phyloP scores from a whole-genome alignment of 2,113 vertebrate genomes.

The Platanista minor region DNA sequence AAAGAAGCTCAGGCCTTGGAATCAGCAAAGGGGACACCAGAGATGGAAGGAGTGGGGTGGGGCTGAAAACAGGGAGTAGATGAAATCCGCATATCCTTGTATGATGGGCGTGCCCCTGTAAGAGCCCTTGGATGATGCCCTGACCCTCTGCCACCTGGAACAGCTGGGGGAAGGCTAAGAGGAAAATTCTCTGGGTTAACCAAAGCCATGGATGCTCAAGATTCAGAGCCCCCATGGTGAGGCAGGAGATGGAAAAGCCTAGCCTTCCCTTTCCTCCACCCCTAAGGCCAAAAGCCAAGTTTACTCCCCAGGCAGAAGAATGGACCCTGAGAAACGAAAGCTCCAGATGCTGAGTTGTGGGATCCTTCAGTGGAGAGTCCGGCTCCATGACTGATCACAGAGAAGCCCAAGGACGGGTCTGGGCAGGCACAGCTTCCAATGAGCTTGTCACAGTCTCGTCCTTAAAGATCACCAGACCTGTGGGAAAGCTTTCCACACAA shows the following conservation, averaged over 20 bases:
- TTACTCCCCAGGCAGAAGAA: neutral
- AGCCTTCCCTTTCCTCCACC: neutral
- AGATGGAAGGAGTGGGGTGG: rapidly evolving
- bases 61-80: too few species aligned
- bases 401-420: neutral
- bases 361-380: too few species aligned
- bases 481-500: neutral
- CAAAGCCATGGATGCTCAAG: rapidly evolving
- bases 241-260: neutral
- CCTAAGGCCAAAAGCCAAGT: neutral
- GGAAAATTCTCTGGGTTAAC: neutral
- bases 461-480: neutral
- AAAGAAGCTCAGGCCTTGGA: neutral
- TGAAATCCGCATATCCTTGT: rapidly evolving
- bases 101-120: too few species aligned
- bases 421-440: neutral
- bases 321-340: neutral
- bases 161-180: neutral
- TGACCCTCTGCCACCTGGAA: neutral
- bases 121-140: too few species aligned
- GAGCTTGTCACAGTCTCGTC: neutral
- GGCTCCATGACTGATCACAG: neutral
- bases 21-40: neutral
- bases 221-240: rapidly evolving
- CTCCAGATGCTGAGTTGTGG: neutral